These are phyloP conservation scores for Aphelocoma californica DNA, from an alignment of 2,797 vertebrate genomes.

Conservation along the genomic window DNA sequence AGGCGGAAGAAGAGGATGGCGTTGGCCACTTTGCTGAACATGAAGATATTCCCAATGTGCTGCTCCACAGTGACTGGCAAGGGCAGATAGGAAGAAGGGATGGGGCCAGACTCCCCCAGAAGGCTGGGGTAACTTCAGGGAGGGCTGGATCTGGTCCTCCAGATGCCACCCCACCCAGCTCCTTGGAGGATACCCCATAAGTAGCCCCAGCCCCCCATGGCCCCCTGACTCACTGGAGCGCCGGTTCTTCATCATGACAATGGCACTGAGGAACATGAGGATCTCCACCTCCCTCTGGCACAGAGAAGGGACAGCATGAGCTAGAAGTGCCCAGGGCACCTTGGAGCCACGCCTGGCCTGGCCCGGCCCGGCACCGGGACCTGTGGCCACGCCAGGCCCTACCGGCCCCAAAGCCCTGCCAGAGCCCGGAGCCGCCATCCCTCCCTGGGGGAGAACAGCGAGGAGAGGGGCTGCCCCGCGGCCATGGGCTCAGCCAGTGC, in stretches of 20 bases:
- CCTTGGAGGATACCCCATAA: accelerated
- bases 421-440: background rate
- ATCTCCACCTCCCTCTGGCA: conserved; percentile 92
- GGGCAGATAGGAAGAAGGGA: background rate
- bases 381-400: background rate
- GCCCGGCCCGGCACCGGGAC: background rate
- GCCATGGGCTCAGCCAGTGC: accelerated
- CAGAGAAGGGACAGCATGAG: background rate
- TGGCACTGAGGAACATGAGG: conserved; percentile 96
- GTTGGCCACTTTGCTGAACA: conserved; percentile 97
- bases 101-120: no score
- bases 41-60: conserved; percentile 91
- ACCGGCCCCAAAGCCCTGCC: background rate
- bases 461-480: background rate
- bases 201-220: accelerated
- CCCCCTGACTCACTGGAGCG: conserved; percentile 85
- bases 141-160: background rate
- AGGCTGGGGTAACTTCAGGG: background rate
- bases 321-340: background rate
- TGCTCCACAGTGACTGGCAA: conserved; percentile 89
- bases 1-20: conserved; percentile 93
- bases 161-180: background rate
- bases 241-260: conserved; percentile 99
- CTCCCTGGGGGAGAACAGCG: background rate
- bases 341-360: background rate